Evolutionary conservation across 2,113 vertebrate genomes (phyloP).

Genomic region (Excalfactoria chinensis): DNA sequence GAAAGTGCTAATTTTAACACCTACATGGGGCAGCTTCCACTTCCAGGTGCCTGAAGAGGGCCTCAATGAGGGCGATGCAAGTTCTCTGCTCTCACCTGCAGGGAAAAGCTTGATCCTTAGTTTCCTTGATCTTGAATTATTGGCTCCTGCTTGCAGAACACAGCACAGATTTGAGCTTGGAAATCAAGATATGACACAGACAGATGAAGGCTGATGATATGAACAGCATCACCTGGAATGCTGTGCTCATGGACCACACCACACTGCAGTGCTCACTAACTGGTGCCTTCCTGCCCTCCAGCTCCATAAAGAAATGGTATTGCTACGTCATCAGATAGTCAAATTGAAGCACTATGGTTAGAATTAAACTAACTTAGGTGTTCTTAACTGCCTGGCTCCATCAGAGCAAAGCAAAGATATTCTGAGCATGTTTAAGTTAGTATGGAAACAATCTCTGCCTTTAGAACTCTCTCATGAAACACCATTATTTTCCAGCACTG

Average conservation of each 20-base stretch:
- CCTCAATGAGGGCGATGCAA: background rate
- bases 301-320: background rate
- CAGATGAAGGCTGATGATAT: background rate
- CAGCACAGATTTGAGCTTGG: background rate
- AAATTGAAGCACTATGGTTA: background rate
- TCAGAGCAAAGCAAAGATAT: background rate
- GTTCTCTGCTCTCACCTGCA: accelerated
- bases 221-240: background rate
- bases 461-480: background rate
- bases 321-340: accelerated
- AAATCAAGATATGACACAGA: background rate
- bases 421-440: background rate
- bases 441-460: background rate
- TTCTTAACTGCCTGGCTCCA: background rate
- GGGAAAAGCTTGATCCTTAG: background rate
- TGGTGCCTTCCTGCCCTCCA: background rate
- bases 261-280: accelerated
- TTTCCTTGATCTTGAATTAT: background rate
- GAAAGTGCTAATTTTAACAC: constrained; percentile 50
- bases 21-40: background rate
- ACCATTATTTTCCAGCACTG: background rate
- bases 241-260: background rate
- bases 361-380: background rate
- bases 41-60: constrained; percentile 7
- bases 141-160: background rate